Evolutionary conservation across 2,113 vertebrate species (phyloP), one percentile per base, ranked within the genome.

Genomic region (Alaudala cheleensis): DNA sequence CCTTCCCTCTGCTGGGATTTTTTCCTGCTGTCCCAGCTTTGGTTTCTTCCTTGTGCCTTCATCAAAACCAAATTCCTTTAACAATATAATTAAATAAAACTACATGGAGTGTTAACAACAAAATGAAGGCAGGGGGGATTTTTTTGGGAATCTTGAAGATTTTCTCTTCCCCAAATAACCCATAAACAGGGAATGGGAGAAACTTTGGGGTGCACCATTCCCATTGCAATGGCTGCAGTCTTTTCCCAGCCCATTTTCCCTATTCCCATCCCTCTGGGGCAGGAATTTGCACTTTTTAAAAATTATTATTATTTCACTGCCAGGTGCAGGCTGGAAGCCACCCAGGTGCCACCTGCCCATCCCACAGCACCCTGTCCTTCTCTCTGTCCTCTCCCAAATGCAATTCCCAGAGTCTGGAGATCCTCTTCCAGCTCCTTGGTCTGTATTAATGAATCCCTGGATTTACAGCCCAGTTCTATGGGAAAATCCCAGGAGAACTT

Each of bases 61-160:
- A 73, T 56, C 33, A 77, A 45, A 88, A 60, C 5, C 8, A 80
- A 89, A 60, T 56, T 22, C 56, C 31, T 50, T 78, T 15, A 73
- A 49, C 39, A 33, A 10, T 8, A 24, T 33, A 21, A 66, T 14
- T 12, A 22, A 58, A 44, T 64, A 58, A 70, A 33, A 10, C 31
- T 57, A 31, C 39, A 4, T 40, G 61, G 17, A n/a, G 14, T n/a
- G 39, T 80, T 31, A 58, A 42, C 6, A 58, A 6, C 7, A 20
- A 80, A 80, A 71, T 44, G 4, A 86, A 53, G 0, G 1, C 5
- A 11, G 24, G 15, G 1, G 0, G 8, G 33, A 21, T 34, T 61
- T 69, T 42, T 80, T 29, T 3, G 3, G 21, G 6, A 40, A 26
- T 29, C 14, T 28, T 57, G 19, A 72, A 39, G 26, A 22, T 1